Conservation (phyloP, 2,113 vertebrate species). For the Gobio gobio region DNA sequence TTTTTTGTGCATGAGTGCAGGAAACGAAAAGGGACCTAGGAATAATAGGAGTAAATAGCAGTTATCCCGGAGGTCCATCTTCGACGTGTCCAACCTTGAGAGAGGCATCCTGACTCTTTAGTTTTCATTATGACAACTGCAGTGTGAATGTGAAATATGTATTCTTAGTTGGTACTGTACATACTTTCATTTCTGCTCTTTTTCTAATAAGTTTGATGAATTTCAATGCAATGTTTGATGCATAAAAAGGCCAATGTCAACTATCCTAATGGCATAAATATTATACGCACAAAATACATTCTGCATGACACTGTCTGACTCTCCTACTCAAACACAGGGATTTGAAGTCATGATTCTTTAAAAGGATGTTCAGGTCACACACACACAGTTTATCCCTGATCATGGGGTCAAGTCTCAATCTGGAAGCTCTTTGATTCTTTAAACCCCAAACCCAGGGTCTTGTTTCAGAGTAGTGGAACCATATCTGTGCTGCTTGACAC, state of each 20-base stretch:
- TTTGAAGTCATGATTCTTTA: not conserved
- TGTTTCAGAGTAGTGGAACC: constrained; percentile 81
- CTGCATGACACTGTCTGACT: not conserved
- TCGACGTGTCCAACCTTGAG: constrained; percentile 33
- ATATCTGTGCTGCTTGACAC: constrained; percentile 81
- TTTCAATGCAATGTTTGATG: not conserved
- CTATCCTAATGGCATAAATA: not conserved
- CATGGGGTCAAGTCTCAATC: constrained; percentile 61
- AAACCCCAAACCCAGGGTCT: constrained; percentile 67
- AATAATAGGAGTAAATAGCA: constrained; percentile 43
- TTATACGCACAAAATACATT: not conserved
- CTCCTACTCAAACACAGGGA: not conserved
- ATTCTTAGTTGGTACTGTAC: no score
- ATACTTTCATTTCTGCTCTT: no score
- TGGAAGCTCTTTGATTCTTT: constrained; percentile 74
- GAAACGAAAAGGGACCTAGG: not conserved
- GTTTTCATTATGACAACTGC: no score
- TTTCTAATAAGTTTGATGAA: not conserved
- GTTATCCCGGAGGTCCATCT: constrained; percentile 57
- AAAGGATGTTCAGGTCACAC: constrained; percentile 34
- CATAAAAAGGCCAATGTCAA: not conserved
- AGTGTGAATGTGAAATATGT: no score
- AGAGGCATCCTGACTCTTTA: constrained; percentile 3
- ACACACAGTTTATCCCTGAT: constrained; percentile 61
- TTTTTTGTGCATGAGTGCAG: constrained; percentile 71